Evolutionary conservation across 2,797 vertebrate genomes (phyloP).

Genomic region (Pipistrellus kuhlii): DNA sequence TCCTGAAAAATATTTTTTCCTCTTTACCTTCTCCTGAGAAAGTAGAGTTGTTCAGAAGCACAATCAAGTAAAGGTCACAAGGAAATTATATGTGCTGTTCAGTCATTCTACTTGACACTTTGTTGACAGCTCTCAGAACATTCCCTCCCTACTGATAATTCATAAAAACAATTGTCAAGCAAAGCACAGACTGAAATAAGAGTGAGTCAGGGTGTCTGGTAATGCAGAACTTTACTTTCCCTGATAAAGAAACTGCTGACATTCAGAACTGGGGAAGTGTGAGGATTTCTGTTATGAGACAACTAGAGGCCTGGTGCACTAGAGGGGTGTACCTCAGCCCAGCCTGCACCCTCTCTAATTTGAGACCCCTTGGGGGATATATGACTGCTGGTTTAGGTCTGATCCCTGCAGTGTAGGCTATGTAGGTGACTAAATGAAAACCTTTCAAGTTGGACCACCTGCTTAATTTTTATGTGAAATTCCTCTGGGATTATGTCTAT

Average conservation of each 20-base stretch:
- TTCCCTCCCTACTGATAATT: conserved; percentile 34
- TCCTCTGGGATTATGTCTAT: not conserved
- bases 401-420: too few species aligned
- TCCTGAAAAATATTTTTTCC: conserved; percentile 71
- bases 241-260: not conserved
- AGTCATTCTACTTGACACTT: conserved; percentile 60
- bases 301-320: too few species aligned
- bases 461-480: not conserved
- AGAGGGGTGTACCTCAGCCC: too few species aligned
- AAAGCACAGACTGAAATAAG: conserved; percentile 45
- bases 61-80: conserved; percentile 70
- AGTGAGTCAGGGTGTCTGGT: not conserved
- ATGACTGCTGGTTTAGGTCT: too few species aligned
- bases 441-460: not conserved
- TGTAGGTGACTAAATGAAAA: not conserved
- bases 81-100: conserved; percentile 43
- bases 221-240: conserved; percentile 41
- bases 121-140: conserved; percentile 63
- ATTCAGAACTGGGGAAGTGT: not conserved
- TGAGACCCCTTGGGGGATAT: too few species aligned
- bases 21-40: conserved; percentile 70
- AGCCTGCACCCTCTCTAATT: too few species aligned
- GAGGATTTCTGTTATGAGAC: not conserved
- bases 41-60: conserved; percentile 64
- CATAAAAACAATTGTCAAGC: conserved; percentile 49